Conservation (phyloP, 2,797 vertebrate species). For the Spondyliosoma cantharus region DNA sequence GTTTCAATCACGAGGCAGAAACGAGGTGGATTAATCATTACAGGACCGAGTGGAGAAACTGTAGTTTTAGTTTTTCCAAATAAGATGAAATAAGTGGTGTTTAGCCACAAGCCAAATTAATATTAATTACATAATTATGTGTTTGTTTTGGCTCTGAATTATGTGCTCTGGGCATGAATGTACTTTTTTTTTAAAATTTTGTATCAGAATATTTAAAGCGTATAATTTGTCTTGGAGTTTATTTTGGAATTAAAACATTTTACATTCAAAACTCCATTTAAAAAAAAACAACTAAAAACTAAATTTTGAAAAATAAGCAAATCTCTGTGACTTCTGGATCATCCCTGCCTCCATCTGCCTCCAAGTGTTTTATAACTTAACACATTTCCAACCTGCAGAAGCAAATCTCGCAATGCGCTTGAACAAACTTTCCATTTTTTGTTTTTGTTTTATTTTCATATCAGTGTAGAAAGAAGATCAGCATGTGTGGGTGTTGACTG, state of each 20-base stretch:
- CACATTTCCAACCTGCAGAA: constrained; percentile 25
- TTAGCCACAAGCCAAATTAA: neutral
- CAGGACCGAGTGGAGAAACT: neutral
- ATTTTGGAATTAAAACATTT: neutral
- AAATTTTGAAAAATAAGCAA: neutral
- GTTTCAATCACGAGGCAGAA: constrained; percentile 16
- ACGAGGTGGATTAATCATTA: neutral
- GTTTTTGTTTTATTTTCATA: no score
- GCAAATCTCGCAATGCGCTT: constrained; percentile 7
- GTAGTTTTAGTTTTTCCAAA: neutral
- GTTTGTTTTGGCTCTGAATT: neutral
- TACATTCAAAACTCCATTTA: constrained; percentile 14
- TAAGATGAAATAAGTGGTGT: neutral
- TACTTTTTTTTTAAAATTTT: neutral
- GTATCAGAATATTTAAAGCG: neutral
- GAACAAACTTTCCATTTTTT: neutral
- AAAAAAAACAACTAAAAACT: neutral
- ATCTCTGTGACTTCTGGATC: neutral
- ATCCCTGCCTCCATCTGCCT: neutral
- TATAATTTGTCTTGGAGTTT: neutral
- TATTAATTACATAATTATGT: neutral
- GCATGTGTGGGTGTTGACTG: constrained; percentile 35
- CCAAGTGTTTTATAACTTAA: neutral
- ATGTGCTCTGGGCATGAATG: neutral
- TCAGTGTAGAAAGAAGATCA: neutral